Evolutionary conservation across 2,113 vertebrate species (phyloP).

Genomic region (Pluvianellus socialis): DNA sequence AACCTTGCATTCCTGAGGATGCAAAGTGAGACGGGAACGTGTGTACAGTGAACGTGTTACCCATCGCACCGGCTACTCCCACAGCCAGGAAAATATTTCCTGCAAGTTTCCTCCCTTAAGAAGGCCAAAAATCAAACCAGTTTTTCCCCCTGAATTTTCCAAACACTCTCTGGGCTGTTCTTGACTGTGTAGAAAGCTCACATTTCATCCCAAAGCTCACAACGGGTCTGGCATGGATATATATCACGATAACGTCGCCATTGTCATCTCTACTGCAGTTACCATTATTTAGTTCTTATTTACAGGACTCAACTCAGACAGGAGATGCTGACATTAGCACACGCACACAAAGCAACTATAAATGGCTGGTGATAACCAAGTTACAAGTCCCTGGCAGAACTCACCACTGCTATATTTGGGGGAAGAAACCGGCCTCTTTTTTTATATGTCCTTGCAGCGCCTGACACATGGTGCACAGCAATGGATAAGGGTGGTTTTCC

Average conservation of each 20-base stretch:
- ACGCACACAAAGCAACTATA: neutral
- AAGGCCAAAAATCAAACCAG: conserved; percentile 25
- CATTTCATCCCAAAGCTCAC: neutral
- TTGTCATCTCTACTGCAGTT: neutral
- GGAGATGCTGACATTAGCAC: neutral
- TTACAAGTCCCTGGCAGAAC: neutral
- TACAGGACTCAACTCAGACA: neutral
- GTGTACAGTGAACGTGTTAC: neutral
- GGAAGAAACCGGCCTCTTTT: neutral
- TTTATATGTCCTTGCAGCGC: neutral
- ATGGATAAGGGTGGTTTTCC: neutral
- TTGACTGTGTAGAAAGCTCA: neutral
- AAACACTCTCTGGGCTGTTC: neutral
- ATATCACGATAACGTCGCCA: neutral
- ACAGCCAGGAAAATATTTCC: conserved; percentile 67
- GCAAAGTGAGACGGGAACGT: conserved; percentile 1
- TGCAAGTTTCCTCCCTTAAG: conserved; percentile 19
- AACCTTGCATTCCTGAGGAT: conserved; percentile 52
- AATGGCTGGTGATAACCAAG: neutral
- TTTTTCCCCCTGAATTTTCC: conserved; percentile 46
- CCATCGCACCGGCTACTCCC: neutral
- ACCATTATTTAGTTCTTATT: neutral
- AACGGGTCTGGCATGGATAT: neutral
- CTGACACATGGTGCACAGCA: rapidly evolving
- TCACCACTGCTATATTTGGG: neutral